phyloP scores from a whole-genome alignment of 1,140 invertebrate genomes.

The Pseudomyrmex concolor region DNA sequence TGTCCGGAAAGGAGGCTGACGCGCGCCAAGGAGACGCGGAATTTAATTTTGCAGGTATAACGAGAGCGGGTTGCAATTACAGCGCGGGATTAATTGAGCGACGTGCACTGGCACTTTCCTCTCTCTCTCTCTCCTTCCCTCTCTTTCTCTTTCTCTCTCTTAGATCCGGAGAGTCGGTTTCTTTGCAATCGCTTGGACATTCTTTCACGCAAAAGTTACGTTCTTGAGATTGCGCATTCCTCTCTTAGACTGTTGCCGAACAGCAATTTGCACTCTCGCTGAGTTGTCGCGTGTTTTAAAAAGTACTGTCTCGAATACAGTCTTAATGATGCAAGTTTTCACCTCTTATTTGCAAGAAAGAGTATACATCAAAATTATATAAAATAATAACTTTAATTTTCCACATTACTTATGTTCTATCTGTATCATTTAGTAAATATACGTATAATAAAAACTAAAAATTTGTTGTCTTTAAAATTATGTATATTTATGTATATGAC shows the following conservation, averaged over 20 bases:
- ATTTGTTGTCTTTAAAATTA: background rate
- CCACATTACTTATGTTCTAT: background rate
- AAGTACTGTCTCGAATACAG: background rate
- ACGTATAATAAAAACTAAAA: background rate
- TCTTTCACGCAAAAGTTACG: slow-evolving; percentile 49
- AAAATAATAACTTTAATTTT: background rate
- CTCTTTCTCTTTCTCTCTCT: background rate
- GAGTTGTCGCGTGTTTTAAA: slow-evolving; percentile 16
- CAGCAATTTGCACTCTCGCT: slow-evolving; percentile 38
- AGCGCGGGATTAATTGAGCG: slow-evolving; percentile 49
- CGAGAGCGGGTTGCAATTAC: slow-evolving; percentile 51
- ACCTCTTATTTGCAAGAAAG: background rate
- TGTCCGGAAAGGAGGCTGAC: slow-evolving; percentile 35
- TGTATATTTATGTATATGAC: background rate
- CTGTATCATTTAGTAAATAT: background rate
- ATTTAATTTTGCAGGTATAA: slow-evolving; percentile 58
- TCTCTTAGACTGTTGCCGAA: slow-evolving; percentile 17
- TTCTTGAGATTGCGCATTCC: slow-evolving; percentile 54
- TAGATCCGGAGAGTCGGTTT: background rate
- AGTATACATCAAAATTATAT: background rate
- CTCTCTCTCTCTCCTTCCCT: background rate
- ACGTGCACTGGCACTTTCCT: slow-evolving; percentile 13
- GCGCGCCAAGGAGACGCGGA: slow-evolving; percentile 27
- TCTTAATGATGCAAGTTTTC: slow-evolving; percentile 17
- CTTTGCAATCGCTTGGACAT: slow-evolving; percentile 49